phyloP scores from a whole-genome alignment of 2,113 vertebrate genomes.

The Vireo altiloquus region DNA sequence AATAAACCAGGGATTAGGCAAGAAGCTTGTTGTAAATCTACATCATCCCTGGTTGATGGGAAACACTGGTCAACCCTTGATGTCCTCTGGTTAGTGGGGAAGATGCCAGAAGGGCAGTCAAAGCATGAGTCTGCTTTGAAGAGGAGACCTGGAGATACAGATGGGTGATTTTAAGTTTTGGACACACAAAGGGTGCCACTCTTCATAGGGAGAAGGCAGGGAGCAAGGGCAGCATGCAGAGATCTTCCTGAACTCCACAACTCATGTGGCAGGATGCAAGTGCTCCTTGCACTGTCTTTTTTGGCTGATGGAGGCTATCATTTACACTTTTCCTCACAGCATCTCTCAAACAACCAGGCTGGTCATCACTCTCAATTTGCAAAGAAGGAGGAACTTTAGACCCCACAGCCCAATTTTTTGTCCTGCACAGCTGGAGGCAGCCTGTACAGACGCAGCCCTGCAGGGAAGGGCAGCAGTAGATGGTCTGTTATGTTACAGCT shows the following conservation, averaged over 20 bases:
- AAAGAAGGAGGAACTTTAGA: background rate
- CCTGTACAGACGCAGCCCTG: background rate
- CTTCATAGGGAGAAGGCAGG: background rate
- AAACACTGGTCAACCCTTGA: background rate
- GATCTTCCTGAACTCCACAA: background rate
- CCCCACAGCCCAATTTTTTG: background rate
- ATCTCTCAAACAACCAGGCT: background rate
- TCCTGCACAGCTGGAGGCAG: background rate
- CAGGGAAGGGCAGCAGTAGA: background rate
- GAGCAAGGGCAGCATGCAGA: background rate
- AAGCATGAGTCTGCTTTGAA: background rate
- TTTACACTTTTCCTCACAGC: background rate
- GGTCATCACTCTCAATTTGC: background rate
- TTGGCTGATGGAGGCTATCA: too few species aligned
- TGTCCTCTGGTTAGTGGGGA: background rate
- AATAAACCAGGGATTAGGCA: background rate
- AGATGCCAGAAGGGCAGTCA: background rate
- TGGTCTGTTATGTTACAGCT: background rate
- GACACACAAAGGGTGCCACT: background rate
- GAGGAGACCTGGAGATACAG: fast-evolving
- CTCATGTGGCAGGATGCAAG: fast-evolving
- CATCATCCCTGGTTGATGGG: background rate
- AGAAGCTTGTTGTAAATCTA: background rate
- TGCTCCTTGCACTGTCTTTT: too few species aligned
- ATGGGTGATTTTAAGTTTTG: background rate